Conservation (phyloP, 2,797 vertebrate species). For the Decapterus maruadsi region DNA sequence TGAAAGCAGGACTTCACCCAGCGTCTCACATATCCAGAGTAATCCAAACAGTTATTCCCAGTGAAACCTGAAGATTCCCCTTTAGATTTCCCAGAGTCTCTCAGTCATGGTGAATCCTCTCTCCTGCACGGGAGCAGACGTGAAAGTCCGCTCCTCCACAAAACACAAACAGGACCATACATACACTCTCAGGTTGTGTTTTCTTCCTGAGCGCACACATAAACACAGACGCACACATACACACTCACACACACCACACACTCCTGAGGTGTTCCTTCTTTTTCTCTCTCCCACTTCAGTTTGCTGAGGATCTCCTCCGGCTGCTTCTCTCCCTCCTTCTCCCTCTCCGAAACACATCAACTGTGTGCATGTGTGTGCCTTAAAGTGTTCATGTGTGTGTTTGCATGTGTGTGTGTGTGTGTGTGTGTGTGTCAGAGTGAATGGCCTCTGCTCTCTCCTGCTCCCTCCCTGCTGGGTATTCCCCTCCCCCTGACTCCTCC, state of each 20-base stretch:
- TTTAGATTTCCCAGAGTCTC: slow-evolving; percentile 52
- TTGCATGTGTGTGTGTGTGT: slow-evolving; percentile 51
- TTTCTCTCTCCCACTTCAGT: slow-evolving; percentile 49
- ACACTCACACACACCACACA: slow-evolving; percentile 12
- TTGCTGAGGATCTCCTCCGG: slow-evolving; percentile 56
- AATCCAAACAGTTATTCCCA: slow-evolving; percentile 60
- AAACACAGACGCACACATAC: slow-evolving; percentile 37
- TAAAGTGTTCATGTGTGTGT: slow-evolving; percentile 65
- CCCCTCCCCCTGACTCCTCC: slow-evolving; percentile 83
- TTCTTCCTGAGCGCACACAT: slow-evolving; percentile 37
- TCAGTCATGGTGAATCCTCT: slow-evolving; percentile 65
- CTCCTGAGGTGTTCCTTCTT: slow-evolving; percentile 43
- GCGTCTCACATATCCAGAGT: slow-evolving; percentile 74
- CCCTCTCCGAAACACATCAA: slow-evolving; percentile 67
- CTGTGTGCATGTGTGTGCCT: slow-evolving; percentile 65
- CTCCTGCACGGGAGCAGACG: slow-evolving; percentile 52
- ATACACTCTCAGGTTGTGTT: slow-evolving; percentile 24
- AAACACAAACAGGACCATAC: slow-evolving; percentile 43
- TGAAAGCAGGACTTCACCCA: slow-evolving; percentile 32
- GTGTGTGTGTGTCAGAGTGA: slow-evolving; percentile 73
- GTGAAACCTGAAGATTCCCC: slow-evolving; percentile 20
- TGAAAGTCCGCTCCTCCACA: slow-evolving; percentile 48
- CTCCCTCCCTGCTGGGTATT: slow-evolving; percentile 78
- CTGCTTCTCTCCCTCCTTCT: slow-evolving; percentile 41
- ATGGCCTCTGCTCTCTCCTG: slow-evolving; percentile 79